phyloP scores from a whole-genome alignment of 2,113 vertebrate species.

The Chloebia gouldiae region DNA sequence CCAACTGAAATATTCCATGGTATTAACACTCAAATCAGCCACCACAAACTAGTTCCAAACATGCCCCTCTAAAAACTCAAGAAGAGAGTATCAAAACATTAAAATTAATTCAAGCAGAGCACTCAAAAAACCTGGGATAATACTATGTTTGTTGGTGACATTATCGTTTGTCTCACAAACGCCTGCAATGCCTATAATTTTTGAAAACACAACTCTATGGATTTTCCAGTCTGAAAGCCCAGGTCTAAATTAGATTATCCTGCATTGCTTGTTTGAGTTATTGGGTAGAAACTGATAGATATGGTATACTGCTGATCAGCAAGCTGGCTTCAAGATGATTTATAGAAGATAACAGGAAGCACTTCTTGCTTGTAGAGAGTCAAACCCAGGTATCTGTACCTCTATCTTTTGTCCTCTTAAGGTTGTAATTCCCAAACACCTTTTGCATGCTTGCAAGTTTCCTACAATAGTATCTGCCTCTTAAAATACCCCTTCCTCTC shows the following conservation, averaged over 20 bases:
- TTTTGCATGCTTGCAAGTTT: neutral
- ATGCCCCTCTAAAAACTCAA: neutral
- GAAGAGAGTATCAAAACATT: neutral
- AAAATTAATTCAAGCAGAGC: neutral
- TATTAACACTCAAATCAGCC: neutral
- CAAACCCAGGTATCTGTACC: neutral
- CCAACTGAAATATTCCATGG: neutral
- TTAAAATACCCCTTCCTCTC: neutral
- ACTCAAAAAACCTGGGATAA: neutral
- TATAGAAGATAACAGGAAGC: neutral
- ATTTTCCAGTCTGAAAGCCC: neutral
- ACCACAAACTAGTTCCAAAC: neutral
- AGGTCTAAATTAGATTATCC: neutral
- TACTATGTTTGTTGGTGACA: neutral
- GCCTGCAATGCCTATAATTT: rapidly evolving
- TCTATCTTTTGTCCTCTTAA: neutral
- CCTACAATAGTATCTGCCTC: neutral
- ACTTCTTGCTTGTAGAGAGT: neutral
- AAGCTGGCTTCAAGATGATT: neutral
- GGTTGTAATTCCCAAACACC: neutral
- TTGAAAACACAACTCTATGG: neutral
- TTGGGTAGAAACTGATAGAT: neutral
- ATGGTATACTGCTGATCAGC: neutral
- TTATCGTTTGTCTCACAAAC: neutral
- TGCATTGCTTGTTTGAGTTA: neutral